Evolutionary conservation across 2,113 vertebrate genomes (phyloP), one percentile per base, ranked within the genome.

Genomic region (Dasyprocta punctata): DNA sequence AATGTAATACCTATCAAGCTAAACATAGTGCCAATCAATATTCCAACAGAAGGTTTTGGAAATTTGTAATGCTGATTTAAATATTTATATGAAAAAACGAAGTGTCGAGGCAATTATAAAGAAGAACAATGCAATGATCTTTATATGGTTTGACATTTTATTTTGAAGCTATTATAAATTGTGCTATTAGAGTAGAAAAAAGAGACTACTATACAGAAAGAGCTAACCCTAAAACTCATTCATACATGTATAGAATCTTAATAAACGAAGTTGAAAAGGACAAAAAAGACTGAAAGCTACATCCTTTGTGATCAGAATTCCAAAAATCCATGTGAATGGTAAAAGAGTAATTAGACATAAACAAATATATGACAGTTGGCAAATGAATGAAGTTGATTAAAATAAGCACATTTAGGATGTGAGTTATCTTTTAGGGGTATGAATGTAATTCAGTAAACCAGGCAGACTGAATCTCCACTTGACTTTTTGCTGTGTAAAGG

Each of bases 401-500:
- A 88, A 73, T 44, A 95, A 56, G 13, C n/a, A 89, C 36, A 38
- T 54, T 94, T 75, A 85, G 1, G 12, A 19, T 91, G 26, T 47
- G 58, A 78, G 88, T 95, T 52, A 52, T 69, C 61, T 56, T 73
- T 82, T 36, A 54, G 3, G 7, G 33, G 1, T 49, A 71, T 78
- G 73, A 92, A 67, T 92, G 92, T 87, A 89, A 69, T 85, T 81
- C 47, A 83, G 49, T 81, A 92, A 83, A 82, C 84, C 44, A 73
- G 24, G 47, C 89, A 83, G 87, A 77, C 61, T 82, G 71, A 81
- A 67, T 92, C 54, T 73, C 54, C 73, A 92, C 87, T 96, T 97
- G 95, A 96, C 65, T 97, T 97, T 96, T 88, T 65, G 33, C 47
- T 69, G 54, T 83, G 13, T 95, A 95, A 96, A 92, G 7, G 11